Base-by-base conservation (phyloP, 2,888 invertebrate species). In the Nephrocerus scutellatus region DNA sequence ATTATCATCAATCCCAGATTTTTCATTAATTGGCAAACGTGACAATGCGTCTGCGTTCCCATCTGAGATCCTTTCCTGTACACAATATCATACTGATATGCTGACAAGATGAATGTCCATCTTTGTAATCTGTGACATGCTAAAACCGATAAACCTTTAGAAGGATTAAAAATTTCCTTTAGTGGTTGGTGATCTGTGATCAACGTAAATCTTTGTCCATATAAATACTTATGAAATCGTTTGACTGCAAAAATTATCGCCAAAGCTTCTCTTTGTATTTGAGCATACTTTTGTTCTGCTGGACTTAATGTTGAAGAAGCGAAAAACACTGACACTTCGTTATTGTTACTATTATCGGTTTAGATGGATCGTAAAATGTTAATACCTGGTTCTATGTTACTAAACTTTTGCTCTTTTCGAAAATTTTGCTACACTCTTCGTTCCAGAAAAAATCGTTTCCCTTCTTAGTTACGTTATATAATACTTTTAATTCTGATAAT, bases 181-280 rank as follows among this genome's bases (percentile, higher is more conserved):
- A 54, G 24, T 3, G 52, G 40, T 16, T 47, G 35, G 29, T 44
- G 47, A 29, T 55, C 52, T 6, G 48, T 51, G 21, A 44, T 31
- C 6, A 54, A 36, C 2, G 16, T 30, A 35, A 55, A 52, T 10
- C 38, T 30, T 6, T 45, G 32, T 4, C 68, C 70, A 46, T 51
- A 60, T 3, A 68, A 18, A 46, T 60, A 69, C 12, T 42, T 32
- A 24, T 36, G 39, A 29, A 33, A 33, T 16, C 18, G 12, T 29
- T 30, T 30, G 7, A 31, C 13, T 18, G 28, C 21, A 26, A 31
- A 42, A 3, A 42, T 24, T 3, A 42, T 33, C 3, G 38, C 35
- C 6, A 38, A 38, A 1, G 41, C 35, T 30, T 34, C 31, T 12
- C 34, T 28, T 2, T 41, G 16, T 20, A 33, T 3, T 28, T 38